Percentiles rank a stretch among this genome's conserved stretches.
phyloP scores from a whole-genome alignment of 2,888 invertebrate species.

The Zeuzera pyrina region DNA sequence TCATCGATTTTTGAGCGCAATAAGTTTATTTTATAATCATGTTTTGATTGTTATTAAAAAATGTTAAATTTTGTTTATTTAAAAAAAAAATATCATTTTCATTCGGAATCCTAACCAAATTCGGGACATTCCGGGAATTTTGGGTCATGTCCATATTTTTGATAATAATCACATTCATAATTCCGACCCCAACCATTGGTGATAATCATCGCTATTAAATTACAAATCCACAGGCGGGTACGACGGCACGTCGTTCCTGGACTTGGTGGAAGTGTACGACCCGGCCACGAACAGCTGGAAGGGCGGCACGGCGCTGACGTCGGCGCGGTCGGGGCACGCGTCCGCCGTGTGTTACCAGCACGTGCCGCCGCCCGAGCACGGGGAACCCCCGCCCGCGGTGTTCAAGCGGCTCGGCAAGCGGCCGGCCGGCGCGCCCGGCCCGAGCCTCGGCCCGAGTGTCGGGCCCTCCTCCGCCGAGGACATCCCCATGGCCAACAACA shows the following conservation, averaged over 20 bases:
- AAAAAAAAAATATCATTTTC: too few relatives aligned
- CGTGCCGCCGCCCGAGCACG: slow-evolving; percentile 58
- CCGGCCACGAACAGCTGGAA: slow-evolving; percentile 84
- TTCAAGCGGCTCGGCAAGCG: slow-evolving; percentile 28
- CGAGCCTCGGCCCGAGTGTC: slow-evolving; percentile 12
- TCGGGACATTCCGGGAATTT: too few relatives aligned
- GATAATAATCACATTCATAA: too few relatives aligned
- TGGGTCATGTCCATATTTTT: too few relatives aligned
- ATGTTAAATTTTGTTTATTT: too few relatives aligned
- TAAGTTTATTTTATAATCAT: too few relatives aligned
- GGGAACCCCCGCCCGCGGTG: slow-evolving; percentile 24
- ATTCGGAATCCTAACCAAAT: too few relatives aligned
- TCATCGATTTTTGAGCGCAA: too few relatives aligned
- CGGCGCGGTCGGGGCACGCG: slow-evolving; percentile 92
- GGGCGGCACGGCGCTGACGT: slow-evolving; percentile 82
- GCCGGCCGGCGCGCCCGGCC: slow-evolving; percentile 12
- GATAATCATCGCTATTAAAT: too few relatives aligned
- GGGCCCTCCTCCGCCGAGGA: slow-evolving; percentile 29
- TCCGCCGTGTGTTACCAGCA: slow-evolving; percentile 90
- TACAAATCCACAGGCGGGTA: slow-evolving; percentile 92
- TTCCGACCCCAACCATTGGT: too few relatives aligned
- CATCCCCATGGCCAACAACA: slow-evolving; percentile 50
- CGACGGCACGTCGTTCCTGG: slow-evolving; percentile 88
- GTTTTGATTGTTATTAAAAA: too few relatives aligned
- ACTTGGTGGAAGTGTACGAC: slow-evolving; percentile 91